Base-by-base conservation (phyloP, 2,797 vertebrate species). In the Acomys russatus region DNA sequence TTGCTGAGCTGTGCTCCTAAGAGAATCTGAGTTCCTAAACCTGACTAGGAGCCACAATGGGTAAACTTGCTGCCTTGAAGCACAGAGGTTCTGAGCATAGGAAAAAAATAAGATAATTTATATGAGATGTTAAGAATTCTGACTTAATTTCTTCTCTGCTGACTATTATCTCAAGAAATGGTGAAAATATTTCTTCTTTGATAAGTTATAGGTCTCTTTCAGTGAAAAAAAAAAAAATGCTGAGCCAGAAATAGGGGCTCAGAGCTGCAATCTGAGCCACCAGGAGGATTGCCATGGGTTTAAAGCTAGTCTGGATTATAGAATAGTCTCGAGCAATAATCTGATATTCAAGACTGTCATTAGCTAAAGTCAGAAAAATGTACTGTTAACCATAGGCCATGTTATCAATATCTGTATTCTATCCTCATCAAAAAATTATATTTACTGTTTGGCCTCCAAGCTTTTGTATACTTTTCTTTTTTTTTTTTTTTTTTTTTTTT, bases 151-250 rank as follows among this genome's bases (percentile, higher is more conserved):
- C 63, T 28, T 88, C 54, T 71, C 18, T 95, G 70, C 85, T 85
- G 84, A 94, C 38, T 38, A n/a, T 95, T 77, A 56, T 92, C 44
- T 12, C 30, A 90, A 94, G 90, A 79, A 79, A 92, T 79, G 86
- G 85, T 92, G 73, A 86, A 94, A 97, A 73, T 14, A 84, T 51
- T 22, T 23, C 83, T 18, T 93, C 51, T 90, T 92, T 59, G 38
- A 15, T n/a, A 86, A 35, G 22, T 28, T 77, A 0, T 74, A 82
- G 28, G 18, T 73, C 33, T 73, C 14, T 28, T 80, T 93, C 68
- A 56, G 3, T 71, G 76, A 25, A 88, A 44, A 59, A 96, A 59
- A 96, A 97, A 92, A 9, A 92, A 78, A 92, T 44, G 35, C 18
- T 89, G 51, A n/a, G 30, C 28, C 30, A 51, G 44, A n/a, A 5